These are phyloP conservation scores for Bursaphelenchus okinawaensis DNA, from an alignment of 2,888 invertebrate genomes.

Conservation along the genomic window DNA sequence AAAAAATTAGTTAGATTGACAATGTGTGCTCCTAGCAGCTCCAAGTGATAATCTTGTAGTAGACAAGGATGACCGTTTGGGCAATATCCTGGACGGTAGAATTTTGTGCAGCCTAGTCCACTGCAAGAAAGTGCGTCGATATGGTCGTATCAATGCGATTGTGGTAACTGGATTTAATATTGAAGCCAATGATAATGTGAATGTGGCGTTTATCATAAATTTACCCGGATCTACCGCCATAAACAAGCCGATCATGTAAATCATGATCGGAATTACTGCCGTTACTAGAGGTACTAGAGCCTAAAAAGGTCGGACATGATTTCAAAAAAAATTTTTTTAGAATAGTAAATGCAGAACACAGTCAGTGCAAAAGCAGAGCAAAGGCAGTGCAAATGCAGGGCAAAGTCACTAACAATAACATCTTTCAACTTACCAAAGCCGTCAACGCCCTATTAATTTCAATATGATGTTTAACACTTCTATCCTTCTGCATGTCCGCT, in stretches of 20 bases:
- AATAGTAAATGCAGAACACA: not conserved
- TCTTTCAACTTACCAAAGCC: not conserved
- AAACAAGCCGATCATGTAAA: not conserved
- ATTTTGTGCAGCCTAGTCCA: not conserved
- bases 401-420: not conserved
- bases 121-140: not conserved
- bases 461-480: not conserved
- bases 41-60: too few species aligned
- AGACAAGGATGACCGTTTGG: too few species aligned
- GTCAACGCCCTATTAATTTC: not conserved
- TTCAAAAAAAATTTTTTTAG: not conserved
- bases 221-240: not conserved
- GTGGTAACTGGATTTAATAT: not conserved
- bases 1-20: too few species aligned
- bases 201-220: not conserved
- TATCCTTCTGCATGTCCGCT: not conserved
- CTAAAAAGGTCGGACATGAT: not conserved
- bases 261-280: not conserved
- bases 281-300: not conserved
- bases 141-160: not conserved
- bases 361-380: not conserved
- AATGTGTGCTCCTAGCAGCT: too few species aligned
- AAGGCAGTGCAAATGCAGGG: not conserved
- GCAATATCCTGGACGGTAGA: too few species aligned
- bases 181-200: not conserved